A percentile compares a stretch with the other conserved stretches of the same genome.
These are phyloP conservation scores for human DNA, from an alignment of 2,113 vertebrate species.

Conservation along the genomic window GRCh38 chr5:70010001-70010500, in stretches of 20 bases:
- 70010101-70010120: background rate
- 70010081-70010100: background rate
- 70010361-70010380: background rate
- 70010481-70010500: background rate
- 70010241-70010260: background rate
- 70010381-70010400: background rate
- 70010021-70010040: background rate
- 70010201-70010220: background rate
- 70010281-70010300: background rate
- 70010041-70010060: background rate
- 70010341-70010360: background rate
- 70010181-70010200: background rate
- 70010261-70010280: accelerated
- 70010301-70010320: background rate
- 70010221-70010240: accelerated
- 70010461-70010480: background rate
- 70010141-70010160: background rate
- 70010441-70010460: background rate
- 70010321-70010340: background rate
- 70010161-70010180: background rate
- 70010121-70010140: background rate
- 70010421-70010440: background rate
- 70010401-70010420: background rate
- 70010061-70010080: background rate
- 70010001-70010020: background rate